A percentile compares a stretch with the other conserved stretches of the same genome.
phyloP scores from a whole-genome alignment of 2,113 vertebrate genomes.

The Fregata magnificens region DNA sequence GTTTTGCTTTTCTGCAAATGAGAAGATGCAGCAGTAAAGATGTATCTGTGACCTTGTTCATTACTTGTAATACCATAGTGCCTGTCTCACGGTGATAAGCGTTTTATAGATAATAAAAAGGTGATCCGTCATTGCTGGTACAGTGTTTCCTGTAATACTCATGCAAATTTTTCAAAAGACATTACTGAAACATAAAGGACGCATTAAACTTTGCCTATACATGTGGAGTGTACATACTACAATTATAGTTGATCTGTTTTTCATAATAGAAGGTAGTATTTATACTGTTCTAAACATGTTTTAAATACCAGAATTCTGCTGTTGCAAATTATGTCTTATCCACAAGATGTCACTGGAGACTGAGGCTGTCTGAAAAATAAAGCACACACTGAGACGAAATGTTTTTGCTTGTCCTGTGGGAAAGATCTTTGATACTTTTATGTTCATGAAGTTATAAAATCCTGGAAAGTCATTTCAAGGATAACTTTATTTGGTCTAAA shows the following conservation, averaged over 20 bases:
- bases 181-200: not conserved
- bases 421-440: not conserved
- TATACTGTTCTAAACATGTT: not conserved
- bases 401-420: not conserved
- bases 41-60: not conserved
- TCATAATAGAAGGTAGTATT: not conserved
- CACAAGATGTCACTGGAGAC: slow-evolving; percentile 53
- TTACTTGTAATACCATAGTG: not conserved
- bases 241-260: not conserved
- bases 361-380: not conserved
- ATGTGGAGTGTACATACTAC: not conserved
- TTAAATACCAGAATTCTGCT: not conserved
- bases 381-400: not conserved
- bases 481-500: not conserved
- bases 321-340: not conserved
- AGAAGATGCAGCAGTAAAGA: not conserved
- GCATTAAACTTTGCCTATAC: not conserved
- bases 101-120: not conserved
- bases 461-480: not conserved
- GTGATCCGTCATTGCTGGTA: not conserved
- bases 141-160: not conserved
- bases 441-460: not conserved
- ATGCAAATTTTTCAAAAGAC: not conserved
- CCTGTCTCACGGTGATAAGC: fast-evolving
- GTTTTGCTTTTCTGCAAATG: not conserved